These are phyloP conservation scores for Strigops habroptila DNA, from an alignment of 2,113 vertebrate species.

Conservation along the genomic window DNA sequence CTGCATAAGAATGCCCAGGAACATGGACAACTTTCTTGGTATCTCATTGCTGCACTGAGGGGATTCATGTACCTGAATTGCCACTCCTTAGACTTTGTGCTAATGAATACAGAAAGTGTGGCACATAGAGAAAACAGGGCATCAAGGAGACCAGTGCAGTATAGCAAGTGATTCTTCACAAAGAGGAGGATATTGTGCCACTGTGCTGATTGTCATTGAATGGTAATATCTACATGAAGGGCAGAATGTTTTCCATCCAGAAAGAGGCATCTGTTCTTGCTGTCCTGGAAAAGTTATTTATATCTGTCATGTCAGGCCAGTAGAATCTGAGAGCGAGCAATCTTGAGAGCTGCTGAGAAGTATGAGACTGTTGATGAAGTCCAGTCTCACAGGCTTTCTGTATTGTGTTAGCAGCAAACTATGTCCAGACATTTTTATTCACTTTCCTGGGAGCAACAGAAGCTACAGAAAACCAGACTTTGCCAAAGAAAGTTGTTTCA, in stretches of 20 bases:
- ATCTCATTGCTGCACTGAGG: background rate
- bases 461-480: background rate
- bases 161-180: background rate
- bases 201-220: background rate
- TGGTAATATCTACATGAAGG: background rate
- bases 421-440: background rate
- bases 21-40: background rate
- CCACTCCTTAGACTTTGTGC: background rate
- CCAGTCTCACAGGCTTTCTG: background rate
- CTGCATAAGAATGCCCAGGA: background rate
- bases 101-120: background rate
- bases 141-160: background rate
- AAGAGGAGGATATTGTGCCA: background rate
- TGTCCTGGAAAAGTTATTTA: conserved; percentile 7
- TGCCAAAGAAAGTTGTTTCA: background rate
- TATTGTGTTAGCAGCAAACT: background rate
- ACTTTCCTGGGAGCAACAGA: background rate
- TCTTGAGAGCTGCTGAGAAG: background rate
- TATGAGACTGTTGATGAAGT: background rate
- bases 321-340: background rate
- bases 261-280: background rate
- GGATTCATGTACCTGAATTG: background rate
- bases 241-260: background rate
- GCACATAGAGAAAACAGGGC: background rate
- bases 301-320: background rate